These are phyloP conservation scores for Sebastes umbrosus DNA, from an alignment of 2,797 vertebrate species.

Conservation along the genomic window DNA sequence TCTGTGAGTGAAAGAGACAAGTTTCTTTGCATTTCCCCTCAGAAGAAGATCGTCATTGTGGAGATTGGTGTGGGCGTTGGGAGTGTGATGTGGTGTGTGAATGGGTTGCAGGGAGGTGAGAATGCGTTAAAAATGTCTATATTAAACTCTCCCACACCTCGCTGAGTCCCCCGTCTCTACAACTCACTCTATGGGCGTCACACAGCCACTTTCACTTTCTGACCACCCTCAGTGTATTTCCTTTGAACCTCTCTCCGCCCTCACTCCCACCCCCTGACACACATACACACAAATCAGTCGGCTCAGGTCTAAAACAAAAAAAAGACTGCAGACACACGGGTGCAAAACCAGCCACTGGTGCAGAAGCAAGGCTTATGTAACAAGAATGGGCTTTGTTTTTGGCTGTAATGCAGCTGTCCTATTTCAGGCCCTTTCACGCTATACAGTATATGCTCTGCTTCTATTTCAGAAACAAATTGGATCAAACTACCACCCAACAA, in stretches of 20 bases:
- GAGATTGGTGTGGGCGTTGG: constrained; percentile 38
- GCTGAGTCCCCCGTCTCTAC: constrained; percentile 34
- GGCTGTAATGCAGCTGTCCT: constrained; percentile 1
- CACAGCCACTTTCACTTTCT: constrained; percentile 31
- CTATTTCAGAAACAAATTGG: neutral
- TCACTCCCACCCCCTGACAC: neutral
- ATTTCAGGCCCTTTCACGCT: constrained; percentile 24
- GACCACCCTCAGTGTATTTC: constrained; percentile 31
- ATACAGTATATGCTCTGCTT: neutral
- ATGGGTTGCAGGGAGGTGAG: constrained; percentile 32
- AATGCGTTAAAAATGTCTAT: constrained; percentile 48
- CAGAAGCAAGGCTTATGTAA: constrained; percentile 56
- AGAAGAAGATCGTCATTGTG: constrained; percentile 19
- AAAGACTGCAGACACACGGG: constrained; percentile 8
- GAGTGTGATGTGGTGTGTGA: constrained; percentile 20
- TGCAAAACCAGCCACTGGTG: constrained; percentile 43
- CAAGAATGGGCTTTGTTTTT: constrained; percentile 37
- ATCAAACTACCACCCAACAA: neutral
- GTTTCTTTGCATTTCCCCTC: constrained; percentile 21
- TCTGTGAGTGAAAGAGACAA: neutral
- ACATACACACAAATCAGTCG: neutral
- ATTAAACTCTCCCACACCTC: constrained; percentile 53
- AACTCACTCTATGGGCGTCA: constrained; percentile 12
- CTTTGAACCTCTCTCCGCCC: constrained; percentile 16
- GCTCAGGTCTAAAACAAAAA: constrained; percentile 17